Conservation (phyloP, 1,140 invertebrate genomes). For the Bicyclus anynana region DNA sequence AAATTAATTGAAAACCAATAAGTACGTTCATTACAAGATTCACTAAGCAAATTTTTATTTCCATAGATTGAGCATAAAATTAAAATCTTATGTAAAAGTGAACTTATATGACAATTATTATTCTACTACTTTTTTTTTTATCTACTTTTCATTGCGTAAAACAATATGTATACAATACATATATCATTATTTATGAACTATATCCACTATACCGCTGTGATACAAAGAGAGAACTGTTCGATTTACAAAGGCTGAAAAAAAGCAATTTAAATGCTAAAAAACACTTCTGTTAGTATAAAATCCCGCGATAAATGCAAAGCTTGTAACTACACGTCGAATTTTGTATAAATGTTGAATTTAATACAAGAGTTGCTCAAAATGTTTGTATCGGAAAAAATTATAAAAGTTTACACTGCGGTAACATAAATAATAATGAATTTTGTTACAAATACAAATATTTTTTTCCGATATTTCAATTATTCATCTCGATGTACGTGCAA, state of each 20-base stretch:
- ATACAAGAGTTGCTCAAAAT: background rate
- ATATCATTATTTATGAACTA: too few relatives aligned
- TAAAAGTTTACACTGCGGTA: background rate
- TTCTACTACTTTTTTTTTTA: too few relatives aligned
- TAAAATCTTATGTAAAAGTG: too few relatives aligned
- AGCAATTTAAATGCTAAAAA: constrained; percentile 1
- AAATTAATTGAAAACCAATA: background rate
- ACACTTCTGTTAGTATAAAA: background rate
- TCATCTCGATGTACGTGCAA: background rate
- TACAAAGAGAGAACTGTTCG: background rate
- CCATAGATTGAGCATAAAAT: too few relatives aligned
- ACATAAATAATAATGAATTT: background rate
- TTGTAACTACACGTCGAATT: background rate
- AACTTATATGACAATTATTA: too few relatives aligned
- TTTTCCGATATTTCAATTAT: background rate
- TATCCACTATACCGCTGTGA: too few relatives aligned
- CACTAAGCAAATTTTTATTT: too few relatives aligned
- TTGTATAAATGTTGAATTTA: constrained; percentile 1
- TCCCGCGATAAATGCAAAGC: background rate
- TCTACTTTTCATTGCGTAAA: too few relatives aligned
- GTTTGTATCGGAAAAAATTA: background rate
- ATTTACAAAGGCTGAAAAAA: background rate
- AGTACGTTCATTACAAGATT: too few relatives aligned
- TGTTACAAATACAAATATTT: constrained; percentile 4
- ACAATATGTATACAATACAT: too few relatives aligned